These are phyloP conservation scores for Girardinus metallicus DNA, from an alignment of 2,797 vertebrate species.

Conservation along the genomic window DNA sequence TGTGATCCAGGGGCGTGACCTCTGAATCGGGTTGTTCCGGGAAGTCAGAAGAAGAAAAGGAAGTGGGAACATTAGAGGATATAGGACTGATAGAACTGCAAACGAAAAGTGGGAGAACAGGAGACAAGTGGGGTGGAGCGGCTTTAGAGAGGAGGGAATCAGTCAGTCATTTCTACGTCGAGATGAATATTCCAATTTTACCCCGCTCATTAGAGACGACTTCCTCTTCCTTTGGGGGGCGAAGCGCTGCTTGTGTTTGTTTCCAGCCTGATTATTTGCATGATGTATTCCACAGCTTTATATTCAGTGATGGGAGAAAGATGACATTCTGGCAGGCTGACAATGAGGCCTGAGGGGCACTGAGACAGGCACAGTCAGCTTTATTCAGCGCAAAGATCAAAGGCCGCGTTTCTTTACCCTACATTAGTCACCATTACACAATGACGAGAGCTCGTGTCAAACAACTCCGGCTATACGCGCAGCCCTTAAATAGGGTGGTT, in stretches of 20 bases:
- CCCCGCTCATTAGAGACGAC: conserved; percentile 77
- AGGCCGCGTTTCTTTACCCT: conserved; percentile 62
- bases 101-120: conserved; percentile 30
- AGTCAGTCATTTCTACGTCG: conserved; percentile 58
- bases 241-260: conserved; percentile 73
- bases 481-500: conserved; percentile 34
- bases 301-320: conserved; percentile 69
- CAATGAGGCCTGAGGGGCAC: conserved; percentile 71
- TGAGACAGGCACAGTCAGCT: conserved; percentile 59
- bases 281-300: conserved; percentile 78
- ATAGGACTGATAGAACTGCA: conserved; percentile 37
- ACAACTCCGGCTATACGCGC: conserved; percentile 26
- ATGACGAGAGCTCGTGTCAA: conserved; percentile 33
- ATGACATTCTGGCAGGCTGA: conserved; percentile 69
- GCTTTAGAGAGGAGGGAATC: conserved; percentile 38
- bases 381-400: conserved; percentile 73
- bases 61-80: conserved; percentile 40
- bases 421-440: conserved; percentile 72
- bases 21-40: conserved; percentile 49
- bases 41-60: conserved; percentile 30
- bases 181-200: conserved; percentile 79
- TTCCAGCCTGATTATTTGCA: conserved; percentile 81
- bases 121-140: conserved; percentile 21
- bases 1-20: conserved; percentile 65
- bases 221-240: conserved; percentile 75